Conservation (phyloP, 2,797 vertebrate species). For the Chiroxiphia lanceolata region DNA sequence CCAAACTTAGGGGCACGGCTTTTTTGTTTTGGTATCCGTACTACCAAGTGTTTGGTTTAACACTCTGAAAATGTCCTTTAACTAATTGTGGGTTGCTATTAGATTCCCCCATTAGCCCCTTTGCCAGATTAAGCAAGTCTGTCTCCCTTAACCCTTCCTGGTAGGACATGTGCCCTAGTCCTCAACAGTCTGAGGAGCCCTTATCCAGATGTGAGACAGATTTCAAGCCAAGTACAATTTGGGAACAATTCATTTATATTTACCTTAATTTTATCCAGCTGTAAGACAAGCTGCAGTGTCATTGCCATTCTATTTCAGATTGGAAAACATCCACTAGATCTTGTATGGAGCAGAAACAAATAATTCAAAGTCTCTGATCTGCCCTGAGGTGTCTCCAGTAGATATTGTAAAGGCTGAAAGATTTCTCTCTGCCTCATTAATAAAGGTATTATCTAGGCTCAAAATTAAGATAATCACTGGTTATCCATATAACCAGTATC, state of each 20-base stretch:
- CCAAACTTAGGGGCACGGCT: background rate
- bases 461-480: background rate
- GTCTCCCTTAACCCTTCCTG: background rate
- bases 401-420: background rate
- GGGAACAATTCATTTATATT: background rate
- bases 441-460: background rate
- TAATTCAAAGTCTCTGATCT: background rate
- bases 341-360: background rate
- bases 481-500: background rate
- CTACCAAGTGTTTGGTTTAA: background rate
- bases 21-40: background rate
- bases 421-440: background rate
- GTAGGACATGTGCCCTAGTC: background rate
- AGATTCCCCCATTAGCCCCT: background rate
- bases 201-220: background rate
- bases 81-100: background rate
- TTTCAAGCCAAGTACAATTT: background rate
- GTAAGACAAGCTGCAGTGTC: background rate
- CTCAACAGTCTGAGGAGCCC: background rate
- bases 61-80: background rate
- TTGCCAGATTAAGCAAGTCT: background rate
- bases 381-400: background rate
- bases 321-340: background rate
- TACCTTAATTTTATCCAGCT: background rate
- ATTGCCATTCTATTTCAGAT: background rate